phyloP scores from a whole-genome alignment of 1,140 invertebrate genomes.

The Drosophila subpulchrella region DNA sequence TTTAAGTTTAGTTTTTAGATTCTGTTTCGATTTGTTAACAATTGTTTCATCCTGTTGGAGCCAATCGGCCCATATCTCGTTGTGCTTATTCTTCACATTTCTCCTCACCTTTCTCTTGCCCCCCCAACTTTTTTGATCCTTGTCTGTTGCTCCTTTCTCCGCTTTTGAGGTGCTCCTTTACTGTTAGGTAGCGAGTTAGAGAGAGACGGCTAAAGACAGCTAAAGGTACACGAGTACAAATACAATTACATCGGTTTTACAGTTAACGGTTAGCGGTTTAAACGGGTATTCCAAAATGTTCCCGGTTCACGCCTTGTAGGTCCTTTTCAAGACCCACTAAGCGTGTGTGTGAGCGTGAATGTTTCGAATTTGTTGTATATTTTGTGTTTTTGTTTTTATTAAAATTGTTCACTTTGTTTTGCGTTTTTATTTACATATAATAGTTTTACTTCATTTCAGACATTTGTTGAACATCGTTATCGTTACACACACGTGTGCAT shows the following conservation, averaged over 20 bases:
- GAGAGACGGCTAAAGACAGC: slow-evolving; percentile 38
- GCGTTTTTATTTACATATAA: slow-evolving; percentile 58
- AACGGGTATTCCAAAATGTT: slow-evolving; percentile 14
- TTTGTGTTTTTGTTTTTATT: slow-evolving; percentile 30
- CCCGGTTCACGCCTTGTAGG: slow-evolving; percentile 23
- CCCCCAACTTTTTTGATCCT: not conserved
- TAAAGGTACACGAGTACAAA: slow-evolving; percentile 49
- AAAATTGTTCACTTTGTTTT: slow-evolving; percentile 33
- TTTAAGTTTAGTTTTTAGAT: slow-evolving; percentile 7
- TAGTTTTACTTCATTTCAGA: slow-evolving; percentile 66
- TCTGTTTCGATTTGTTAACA: slow-evolving; percentile 41
- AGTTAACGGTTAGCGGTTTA: slow-evolving; percentile 16
- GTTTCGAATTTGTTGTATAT: slow-evolving; percentile 4
- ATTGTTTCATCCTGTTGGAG: slow-evolving; percentile 27
- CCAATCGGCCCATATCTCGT: slow-evolving; percentile 29
- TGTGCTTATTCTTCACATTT: slow-evolving; percentile 5
- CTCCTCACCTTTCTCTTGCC: not conserved
- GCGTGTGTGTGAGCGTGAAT: slow-evolving; percentile 21
- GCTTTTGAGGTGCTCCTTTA: slow-evolving; percentile 8
- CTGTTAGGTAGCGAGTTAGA: slow-evolving; percentile 31
- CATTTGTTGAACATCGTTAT: slow-evolving; percentile 59
- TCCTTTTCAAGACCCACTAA: slow-evolving; percentile 31
- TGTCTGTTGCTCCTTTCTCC: slow-evolving; percentile 5
- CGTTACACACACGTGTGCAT: slow-evolving; percentile 45
- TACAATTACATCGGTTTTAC: slow-evolving; percentile 39